A percentile compares a stretch with the other conserved stretches of the same genome.
Evolutionary conservation across 2,113 vertebrate species (phyloP).

Genomic region (Myrmecophaga tridactyla): DNA sequence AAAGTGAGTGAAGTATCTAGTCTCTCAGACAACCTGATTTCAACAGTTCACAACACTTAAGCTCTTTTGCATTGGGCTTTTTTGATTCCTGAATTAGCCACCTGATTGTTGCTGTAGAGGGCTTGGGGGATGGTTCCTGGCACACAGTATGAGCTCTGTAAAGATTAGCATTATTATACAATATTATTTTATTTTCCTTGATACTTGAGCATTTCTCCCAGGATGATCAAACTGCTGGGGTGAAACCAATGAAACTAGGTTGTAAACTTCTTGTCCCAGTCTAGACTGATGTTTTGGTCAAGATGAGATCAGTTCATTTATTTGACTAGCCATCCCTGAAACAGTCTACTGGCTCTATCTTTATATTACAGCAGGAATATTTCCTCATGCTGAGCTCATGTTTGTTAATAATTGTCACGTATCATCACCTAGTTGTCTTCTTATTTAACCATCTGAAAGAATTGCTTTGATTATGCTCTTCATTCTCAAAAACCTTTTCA

Average conservation of each 20-base stretch:
- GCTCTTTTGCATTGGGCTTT: not conserved
- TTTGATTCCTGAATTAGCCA: not conserved
- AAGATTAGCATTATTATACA: not conserved
- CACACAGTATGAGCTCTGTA: not conserved
- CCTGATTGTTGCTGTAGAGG: not conserved
- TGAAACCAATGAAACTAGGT: slow-evolving; percentile 1
- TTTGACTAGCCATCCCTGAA: slow-evolving; percentile 1
- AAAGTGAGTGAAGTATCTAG: slow-evolving; percentile 1
- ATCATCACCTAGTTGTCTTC: not conserved
- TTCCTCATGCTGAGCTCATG: not conserved
- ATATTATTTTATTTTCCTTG: slow-evolving; percentile 31
- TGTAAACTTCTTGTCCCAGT: not conserved
- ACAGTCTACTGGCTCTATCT: not conserved
- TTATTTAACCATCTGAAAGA: not conserved
- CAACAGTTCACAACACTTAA: not conserved
- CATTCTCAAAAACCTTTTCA: slow-evolving; percentile 26
- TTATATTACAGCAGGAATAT: not conserved
- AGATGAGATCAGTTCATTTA: slow-evolving; percentile 5
- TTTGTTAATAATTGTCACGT: not conserved
- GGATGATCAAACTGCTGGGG: not conserved
- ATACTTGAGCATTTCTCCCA: slow-evolving; percentile 14
- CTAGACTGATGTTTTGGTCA: slow-evolving; percentile 38
- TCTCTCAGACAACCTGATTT: not conserved
- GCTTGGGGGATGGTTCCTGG: not conserved
- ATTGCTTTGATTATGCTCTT: not conserved